phyloP scores from a whole-genome alignment of 2,888 invertebrate species.

The Drosophila pullipes region DNA sequence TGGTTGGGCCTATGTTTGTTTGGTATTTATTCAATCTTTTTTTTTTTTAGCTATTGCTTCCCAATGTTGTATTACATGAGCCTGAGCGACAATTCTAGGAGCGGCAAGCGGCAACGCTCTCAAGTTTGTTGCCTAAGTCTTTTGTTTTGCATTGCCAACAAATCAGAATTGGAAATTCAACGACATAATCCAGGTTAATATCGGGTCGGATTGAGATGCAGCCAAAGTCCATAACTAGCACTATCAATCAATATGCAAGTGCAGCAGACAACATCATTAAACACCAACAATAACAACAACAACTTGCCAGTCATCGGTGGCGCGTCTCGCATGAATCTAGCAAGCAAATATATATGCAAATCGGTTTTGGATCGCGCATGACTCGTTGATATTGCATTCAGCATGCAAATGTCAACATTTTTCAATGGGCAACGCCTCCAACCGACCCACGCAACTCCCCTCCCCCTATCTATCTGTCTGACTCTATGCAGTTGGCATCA shows the following conservation, averaged over 20 bases:
- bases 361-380: conserved; percentile 61
- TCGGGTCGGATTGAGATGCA: conserved; percentile 14
- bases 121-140: conserved; percentile 77
- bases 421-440: conserved; percentile 37
- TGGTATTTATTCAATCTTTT: conserved; percentile 1
- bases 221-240: conserved; percentile 39
- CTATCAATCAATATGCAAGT: conserved; percentile 52
- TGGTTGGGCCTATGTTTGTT: conserved; percentile 18
- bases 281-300: conserved; percentile 4
- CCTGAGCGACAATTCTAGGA: conserved; percentile 28
- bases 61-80: conserved; percentile 22
- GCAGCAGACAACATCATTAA: conserved; percentile 29
- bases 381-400: conserved; percentile 72
- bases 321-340: conserved; percentile 21
- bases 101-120: not conserved
- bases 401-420: conserved; percentile 80
- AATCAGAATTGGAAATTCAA: conserved; percentile 22
- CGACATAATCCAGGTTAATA: conserved; percentile 44
- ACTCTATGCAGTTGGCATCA: conserved; percentile 36
- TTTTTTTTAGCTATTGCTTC: conserved; percentile 12
- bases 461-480: no score
- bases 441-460: not conserved
- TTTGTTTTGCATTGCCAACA: conserved; percentile 49
- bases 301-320: conserved; percentile 27
- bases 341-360: conserved; percentile 62